phyloP scores from a whole-genome alignment of 2,888 invertebrate species.

The Acheta domesticus region DNA sequence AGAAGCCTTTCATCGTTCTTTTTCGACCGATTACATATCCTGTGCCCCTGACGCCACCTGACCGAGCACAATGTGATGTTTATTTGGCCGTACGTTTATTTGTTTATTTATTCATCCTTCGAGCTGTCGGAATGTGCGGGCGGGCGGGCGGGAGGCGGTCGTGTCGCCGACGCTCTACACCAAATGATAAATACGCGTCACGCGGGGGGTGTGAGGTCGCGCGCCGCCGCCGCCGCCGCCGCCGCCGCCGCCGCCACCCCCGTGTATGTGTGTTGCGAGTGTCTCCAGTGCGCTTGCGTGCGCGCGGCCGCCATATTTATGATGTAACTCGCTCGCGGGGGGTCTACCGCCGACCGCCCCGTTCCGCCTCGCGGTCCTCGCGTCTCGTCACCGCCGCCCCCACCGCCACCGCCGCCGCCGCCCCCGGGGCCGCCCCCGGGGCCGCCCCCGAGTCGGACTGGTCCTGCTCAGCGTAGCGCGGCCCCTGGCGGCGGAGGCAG shows the following conservation, averaged over 20 bases:
- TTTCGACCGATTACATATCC: not conserved
- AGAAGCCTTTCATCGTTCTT: not conserved
- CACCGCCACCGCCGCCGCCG: not conserved
- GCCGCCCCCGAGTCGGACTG: too few relatives aligned
- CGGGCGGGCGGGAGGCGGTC: not conserved
- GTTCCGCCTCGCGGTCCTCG: not conserved
- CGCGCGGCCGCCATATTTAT: slow-evolving; percentile 32
- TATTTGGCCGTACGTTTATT: not conserved
- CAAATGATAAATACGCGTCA: not conserved
- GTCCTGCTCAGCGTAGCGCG: too few relatives aligned
- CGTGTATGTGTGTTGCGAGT: not conserved
- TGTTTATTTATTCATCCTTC: slow-evolving; percentile 7
- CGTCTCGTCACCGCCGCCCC: not conserved
- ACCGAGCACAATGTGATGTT: not conserved
- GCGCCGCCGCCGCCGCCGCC: not conserved
- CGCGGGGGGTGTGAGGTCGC: not conserved
- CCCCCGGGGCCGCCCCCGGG: too few relatives aligned
- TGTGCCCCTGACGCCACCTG: not conserved
- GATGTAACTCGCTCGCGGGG: slow-evolving; percentile 30
- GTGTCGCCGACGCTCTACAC: not conserved
- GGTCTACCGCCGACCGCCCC: not conserved
- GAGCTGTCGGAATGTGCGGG: not conserved
- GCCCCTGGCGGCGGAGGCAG: too few relatives aligned
- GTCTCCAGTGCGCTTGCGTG: slow-evolving; percentile 19
- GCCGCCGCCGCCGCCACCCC: not conserved